Evolutionary conservation across 2,797 vertebrate species (phyloP), one percentile per base, ranked within the genome.

Genomic region (Pseudochirops corinnae): DNA sequence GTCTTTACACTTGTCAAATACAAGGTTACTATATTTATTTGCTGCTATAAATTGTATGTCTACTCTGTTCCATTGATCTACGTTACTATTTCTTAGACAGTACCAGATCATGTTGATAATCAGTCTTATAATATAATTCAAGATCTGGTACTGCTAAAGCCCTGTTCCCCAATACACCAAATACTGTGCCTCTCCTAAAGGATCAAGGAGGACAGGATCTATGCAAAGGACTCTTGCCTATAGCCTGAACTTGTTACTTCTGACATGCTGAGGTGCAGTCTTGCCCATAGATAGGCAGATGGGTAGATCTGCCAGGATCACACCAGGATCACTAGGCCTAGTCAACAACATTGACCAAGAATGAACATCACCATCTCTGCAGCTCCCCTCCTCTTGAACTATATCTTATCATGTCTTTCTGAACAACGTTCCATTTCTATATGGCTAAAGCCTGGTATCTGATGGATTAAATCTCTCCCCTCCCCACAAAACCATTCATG

Each of bases 321-420:
- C 31, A 46, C 21, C 21, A 87, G 21, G 57, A 87, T 33, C 94
- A 14, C 18, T 90, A 90, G n/a, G 39, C 29, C 31, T 74, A 29
- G 33, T 55, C 55, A 95, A 92, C 96, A 91, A 29, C 60, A 14
- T 74, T 94, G 53, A 53, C 26, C 52, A 56, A 62, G 39, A 67
- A 56, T 94, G 12, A 29, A 21, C 31, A 52, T 21, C 56, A 74
- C 50, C 52, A 56, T 57, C 58, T 39, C 92, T 39, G 46, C 14
- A 12, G 21, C 10, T 56, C 67, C 50, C 90, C 24, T 67, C 46
- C 56, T 14, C 92, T 46, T 10, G 0, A 2, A 53, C 10, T 93
- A 33, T 91, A 92, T 90, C 93, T 82, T 90, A 91, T 96, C 92
- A 62, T 58, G 90, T 50, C 74, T 97, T 96, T 97, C 95, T 95